Base-by-base conservation (phyloP, 2,888 invertebrate genomes). In the Shargacucullia verbasci region DNA sequence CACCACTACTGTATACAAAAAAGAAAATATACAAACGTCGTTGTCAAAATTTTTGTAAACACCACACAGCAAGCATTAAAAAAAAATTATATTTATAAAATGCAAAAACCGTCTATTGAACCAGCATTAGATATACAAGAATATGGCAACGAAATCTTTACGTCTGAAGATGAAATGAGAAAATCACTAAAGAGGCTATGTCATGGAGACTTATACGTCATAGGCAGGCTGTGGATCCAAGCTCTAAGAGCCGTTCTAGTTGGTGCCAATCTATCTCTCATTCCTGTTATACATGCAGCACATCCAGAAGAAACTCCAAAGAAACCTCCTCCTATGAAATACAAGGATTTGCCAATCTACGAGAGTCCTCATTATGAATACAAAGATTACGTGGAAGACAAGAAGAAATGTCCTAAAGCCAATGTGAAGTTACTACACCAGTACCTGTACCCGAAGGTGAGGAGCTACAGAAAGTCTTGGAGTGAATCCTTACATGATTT, bases 321-420 rank as follows among this genome's bases (percentile, higher is more conserved):
- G 33, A 85, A 63, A 48, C 91, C 91, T 0, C 86, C 89, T 0
- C 77, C 78, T 2, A 90, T 90, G 89, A 89, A 79, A 55, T 89
- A 84, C 47, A 81, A 78, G 52, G 91, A 92, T 2, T 62, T 92
- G 0, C 87, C 91, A 0, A 13, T 90, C 0, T 90, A 91, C 71
- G 54, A 78, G 43, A 72, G 79, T 1, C 91, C 89, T 0, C 89
- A 91, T 49, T 69, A 73, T 9, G 84, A 86, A 0, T 91, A 90
- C 59, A 87, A 89, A 54, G 81, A 87, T 0, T 82, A 82, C 4
- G 0, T 76, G 0, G 82, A 67, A 41, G 74, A 80, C 0, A 61
- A 76, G 41, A 45, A 70, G 0, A 83, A 74, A 57, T 88, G 88
- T 33, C 82, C 86, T 0, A 80, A 80, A 0, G 45, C 65, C 0